Base-by-base conservation (phyloP, 1,140 invertebrate species). In the Drosophila punjabiensis region DNA sequence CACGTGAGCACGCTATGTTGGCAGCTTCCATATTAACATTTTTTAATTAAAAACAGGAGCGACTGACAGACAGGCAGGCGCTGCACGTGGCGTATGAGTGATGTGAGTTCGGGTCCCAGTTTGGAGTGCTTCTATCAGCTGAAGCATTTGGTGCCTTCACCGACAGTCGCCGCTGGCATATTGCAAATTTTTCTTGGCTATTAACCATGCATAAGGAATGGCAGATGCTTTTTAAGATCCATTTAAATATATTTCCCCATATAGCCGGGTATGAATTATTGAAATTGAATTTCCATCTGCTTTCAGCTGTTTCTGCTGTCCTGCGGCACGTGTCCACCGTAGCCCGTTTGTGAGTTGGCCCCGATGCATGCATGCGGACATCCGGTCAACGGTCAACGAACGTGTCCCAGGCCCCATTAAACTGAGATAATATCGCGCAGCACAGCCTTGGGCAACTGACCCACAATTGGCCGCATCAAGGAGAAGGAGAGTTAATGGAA, bases 71-170 rank as follows among this genome's bases (percentile, higher is more conserved):
- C 67, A 18, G 32, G 9, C 33, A 32, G 28, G 48, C 11, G 75
- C 61, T 77, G 71, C 73, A 88, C 81, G 47, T 85, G 78, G 86
- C 85, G 85, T 76, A 82, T 89, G 85, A 89, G 85, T 90, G 85
- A 85, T 89, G 75, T 62, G 68, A 60, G 59, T 62, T 76, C 35
- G 45, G 55, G 18, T 35, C 55, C 11, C 70, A 74, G 45, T 43
- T 76, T 50, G 16, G 20, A 45, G 67, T 18, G 33, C 24, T 24
- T 28, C 53, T 53, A 55, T 62, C 60, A n/a, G 59, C 33, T 56
- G 59, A n/a, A 63, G 50, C 69, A 52, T 33, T 69, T 52, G 30
- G 7, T 28, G 52, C 68, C 32, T 14, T 48, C 32, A 35, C 65
- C 33, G 24, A 30, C 33, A 33, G 32, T 35, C 24, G 41, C 37